Evolutionary conservation across 1,140 invertebrate genomes (phyloP), one percentile per base, ranked within the genome.

Genomic region (Aphelinus atriplicis): DNA sequence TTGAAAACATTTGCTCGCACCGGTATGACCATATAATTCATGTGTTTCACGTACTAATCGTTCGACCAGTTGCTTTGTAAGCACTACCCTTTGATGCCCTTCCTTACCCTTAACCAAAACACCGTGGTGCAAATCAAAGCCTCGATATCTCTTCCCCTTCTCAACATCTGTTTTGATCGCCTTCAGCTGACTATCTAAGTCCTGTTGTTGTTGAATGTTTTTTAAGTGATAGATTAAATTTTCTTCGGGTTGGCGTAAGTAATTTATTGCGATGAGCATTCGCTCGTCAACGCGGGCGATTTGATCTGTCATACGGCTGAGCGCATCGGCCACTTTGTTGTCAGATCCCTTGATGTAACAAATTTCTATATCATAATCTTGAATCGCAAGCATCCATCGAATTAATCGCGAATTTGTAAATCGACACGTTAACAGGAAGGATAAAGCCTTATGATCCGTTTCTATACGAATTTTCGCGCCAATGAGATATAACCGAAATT

Each of bases 231-330:
- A 53, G 51, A 9, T 9, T 6, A 58, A 58, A n/a, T n/a, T n/a
- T n/a, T n/a, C n/a, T n/a, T n/a, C n/a, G n/a, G n/a, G n/a, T n/a
- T n/a, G n/a, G n/a, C n/a, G n/a, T n/a, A n/a, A n/a, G n/a, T n/a
- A n/a, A n/a, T n/a, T n/a, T n/a, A n/a, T n/a, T n/a, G n/a, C n/a
- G 7, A 26, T 26, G 57, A 26, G 6, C 3, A 9, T 58, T 53
- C 9, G 9, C 51, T 53, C 9, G 51, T 58, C 57, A 10, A 26
- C n/a, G 6, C 7, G 6, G 57, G 57, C 57, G 57, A 9, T 3
- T 58, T 58, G 57, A n/a, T n/a, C n/a, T n/a, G n/a, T n/a, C n/a
- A n/a, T n/a, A 1, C 73, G 74, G 47, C 72, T 74, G 1, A 74
- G 51, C 4, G 53, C 47, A 57, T 77, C 76, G 1, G 76, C 76